These are phyloP conservation scores for Pocillopora verrucosa DNA, from an alignment of 64 coral and sea anemone species.

Conservation along the genomic window DNA sequence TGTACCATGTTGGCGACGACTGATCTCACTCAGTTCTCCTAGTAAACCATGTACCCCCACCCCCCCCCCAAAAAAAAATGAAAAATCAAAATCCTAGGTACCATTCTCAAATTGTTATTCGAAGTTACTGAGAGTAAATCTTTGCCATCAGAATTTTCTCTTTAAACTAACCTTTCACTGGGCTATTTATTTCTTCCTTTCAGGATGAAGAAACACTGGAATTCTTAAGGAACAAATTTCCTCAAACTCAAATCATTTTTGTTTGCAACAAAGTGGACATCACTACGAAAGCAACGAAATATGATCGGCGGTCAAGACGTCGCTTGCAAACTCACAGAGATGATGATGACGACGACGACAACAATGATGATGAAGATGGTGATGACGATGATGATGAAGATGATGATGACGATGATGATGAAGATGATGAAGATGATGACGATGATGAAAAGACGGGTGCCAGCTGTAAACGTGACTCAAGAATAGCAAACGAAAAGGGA, in stretches of 20 bases:
- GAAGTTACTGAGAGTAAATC: no score
- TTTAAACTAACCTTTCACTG: neutral
- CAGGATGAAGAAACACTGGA: neutral
- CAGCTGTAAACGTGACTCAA: no score
- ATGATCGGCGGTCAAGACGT: neutral
- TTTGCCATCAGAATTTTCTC: neutral
- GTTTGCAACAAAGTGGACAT: constrained; percentile 33
- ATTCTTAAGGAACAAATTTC: constrained; percentile 26
- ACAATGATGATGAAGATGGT: neutral
- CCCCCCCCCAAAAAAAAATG: no score
- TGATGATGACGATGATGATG: neutral
- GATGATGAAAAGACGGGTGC: neutral
- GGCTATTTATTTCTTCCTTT: neutral
- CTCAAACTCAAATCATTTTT: neutral
- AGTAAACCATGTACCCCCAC: no score
- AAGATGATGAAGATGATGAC: neutral
- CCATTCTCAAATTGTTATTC: no score
- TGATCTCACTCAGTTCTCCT: no score
- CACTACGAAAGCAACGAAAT: neutral
- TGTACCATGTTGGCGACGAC: no score
- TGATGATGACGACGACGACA: neutral
- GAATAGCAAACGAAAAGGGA: neutral
- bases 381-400: neutral
- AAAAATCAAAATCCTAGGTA: no score
- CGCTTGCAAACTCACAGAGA: neutral